These are phyloP conservation scores for Potamilus streckersoni DNA, from an alignment of 1,140 invertebrate species.

Conservation along the genomic window DNA sequence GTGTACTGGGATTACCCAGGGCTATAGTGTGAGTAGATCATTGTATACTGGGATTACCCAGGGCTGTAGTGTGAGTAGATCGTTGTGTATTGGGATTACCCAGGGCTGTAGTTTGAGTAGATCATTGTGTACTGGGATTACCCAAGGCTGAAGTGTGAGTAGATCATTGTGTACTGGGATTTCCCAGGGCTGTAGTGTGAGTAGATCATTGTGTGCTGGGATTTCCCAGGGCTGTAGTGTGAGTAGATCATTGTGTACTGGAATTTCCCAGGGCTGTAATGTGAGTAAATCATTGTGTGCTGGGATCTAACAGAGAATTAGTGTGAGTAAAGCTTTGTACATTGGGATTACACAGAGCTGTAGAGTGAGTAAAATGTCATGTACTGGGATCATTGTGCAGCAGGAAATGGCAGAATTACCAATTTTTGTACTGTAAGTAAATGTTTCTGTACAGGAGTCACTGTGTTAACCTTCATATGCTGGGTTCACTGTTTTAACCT, in stretches of 20 bases:
- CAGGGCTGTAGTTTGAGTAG: constrained; percentile 38
- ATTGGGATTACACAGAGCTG: not conserved
- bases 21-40: constrained; percentile 86
- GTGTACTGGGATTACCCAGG: constrained; percentile 70
- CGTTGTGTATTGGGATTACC: not conserved
- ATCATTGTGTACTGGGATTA: constrained; percentile 1
- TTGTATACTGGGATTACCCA: constrained; percentile 69
- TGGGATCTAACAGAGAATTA: too few relatives aligned
- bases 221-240: not conserved
- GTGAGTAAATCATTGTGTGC: not conserved
- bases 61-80: constrained; percentile 87
- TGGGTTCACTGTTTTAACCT: too few relatives aligned
- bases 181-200: not conserved
- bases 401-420: constrained; percentile 30
- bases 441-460: too few relatives aligned
- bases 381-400: not conserved
- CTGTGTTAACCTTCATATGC: too few relatives aligned
- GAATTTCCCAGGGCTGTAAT: not conserved
- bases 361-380: not conserved
- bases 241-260: not conserved
- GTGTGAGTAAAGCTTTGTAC: not conserved
- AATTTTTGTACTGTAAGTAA: too few relatives aligned
- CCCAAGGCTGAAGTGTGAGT: constrained; percentile 36
- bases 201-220: not conserved
- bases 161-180: constrained; percentile 4